Conservation (phyloP, 2,888 invertebrate species). For the Macaria liturata region DNA sequence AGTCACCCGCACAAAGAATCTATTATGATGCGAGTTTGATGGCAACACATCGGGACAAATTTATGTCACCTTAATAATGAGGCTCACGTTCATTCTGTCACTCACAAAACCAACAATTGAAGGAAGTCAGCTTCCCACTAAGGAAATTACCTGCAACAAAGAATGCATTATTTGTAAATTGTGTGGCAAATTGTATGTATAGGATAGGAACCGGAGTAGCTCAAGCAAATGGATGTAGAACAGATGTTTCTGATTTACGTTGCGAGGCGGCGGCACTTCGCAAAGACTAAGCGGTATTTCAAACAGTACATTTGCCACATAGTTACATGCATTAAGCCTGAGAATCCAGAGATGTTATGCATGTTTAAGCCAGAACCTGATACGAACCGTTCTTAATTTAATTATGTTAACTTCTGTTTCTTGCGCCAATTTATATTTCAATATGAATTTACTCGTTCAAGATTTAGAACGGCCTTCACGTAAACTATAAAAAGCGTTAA, state of each 20-base stretch:
- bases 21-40: slow-evolving; percentile 35
- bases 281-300: slow-evolving; percentile 4
- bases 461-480: slow-evolving; percentile 1
- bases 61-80: slow-evolving; percentile 56
- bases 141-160: slow-evolving; percentile 70
- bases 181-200: slow-evolving; percentile 28
- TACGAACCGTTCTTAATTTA: too few relatives aligned
- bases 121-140: slow-evolving; percentile 58
- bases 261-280: slow-evolving; percentile 8
- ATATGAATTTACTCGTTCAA: neutral
- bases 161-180: slow-evolving; percentile 47
- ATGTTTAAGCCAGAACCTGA: too few relatives aligned
- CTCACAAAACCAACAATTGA: slow-evolving; percentile 48
- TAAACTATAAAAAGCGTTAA: slow-evolving; percentile 4
- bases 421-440: too few relatives aligned
- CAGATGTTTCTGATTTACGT: slow-evolving; percentile 20
- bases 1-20: slow-evolving; percentile 49
- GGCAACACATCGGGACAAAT: slow-evolving; percentile 58
- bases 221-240: slow-evolving; percentile 18
- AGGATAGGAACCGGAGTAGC: slow-evolving; percentile 24
- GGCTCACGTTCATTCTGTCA: slow-evolving; percentile 44
- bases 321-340: neutral
- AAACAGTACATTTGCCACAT: neutral
- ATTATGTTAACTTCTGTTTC: too few relatives aligned
- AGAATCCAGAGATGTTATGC: neutral